Percentiles rank a stretch among this genome's conserved stretches.
Conservation (phyloP, 2,888 invertebrate species). For the Pasiphila rectangulata region DNA sequence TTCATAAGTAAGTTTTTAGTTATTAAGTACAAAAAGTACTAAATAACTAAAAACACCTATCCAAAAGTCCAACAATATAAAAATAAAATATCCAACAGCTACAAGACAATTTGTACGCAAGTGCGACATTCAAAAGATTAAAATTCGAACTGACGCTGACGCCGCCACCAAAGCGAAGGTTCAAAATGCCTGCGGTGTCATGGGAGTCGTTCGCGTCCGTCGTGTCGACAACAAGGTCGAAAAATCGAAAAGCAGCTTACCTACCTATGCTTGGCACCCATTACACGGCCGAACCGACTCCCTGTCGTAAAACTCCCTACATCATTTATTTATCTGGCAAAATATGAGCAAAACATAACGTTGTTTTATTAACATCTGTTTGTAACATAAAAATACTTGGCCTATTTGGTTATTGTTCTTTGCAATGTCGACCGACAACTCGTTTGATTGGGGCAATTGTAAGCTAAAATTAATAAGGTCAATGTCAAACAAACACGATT, state of each 20-base stretch:
- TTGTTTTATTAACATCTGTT: too few relatives aligned
- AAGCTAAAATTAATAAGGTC: conserved; percentile 45
- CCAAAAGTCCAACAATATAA: too few relatives aligned
- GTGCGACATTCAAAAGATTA: not conserved
- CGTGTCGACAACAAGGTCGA: conserved; percentile 1
- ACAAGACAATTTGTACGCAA: too few relatives aligned
- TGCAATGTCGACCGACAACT: conserved; percentile 46
- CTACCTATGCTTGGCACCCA: not conserved
- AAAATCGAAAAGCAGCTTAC: not conserved
- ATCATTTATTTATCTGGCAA: not conserved
- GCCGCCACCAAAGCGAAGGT: conserved; percentile 9
- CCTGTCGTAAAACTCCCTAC: not conserved
- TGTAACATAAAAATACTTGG: conserved; percentile 48
- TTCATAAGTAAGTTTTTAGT: too few relatives aligned
- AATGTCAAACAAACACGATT: conserved; percentile 22
- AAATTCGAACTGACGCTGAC: not conserved
- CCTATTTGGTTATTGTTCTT: conserved; percentile 62
- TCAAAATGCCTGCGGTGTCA: not conserved
- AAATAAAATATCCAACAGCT: too few relatives aligned
- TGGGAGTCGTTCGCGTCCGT: too few relatives aligned
- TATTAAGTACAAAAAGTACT: too few relatives aligned
- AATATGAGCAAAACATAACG: not conserved
- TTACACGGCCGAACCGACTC: not conserved
- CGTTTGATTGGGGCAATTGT: conserved; percentile 47
- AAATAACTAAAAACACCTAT: too few relatives aligned